A percentile compares a stretch with the other conserved stretches of the same genome.
phyloP scores from a whole-genome alignment of 2,797 vertebrate genomes.

The Argentina silus region DNA sequence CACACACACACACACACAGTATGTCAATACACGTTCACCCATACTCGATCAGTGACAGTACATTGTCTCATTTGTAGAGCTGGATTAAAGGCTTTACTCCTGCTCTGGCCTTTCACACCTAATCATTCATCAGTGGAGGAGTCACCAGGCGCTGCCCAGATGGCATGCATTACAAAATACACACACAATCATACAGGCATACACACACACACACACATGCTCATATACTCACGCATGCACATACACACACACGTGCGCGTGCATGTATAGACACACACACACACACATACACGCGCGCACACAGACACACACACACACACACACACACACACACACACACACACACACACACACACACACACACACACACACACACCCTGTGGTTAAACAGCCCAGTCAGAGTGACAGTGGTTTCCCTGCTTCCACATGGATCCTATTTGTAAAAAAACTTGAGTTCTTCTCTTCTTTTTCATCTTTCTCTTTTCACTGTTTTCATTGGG shows the following conservation, averaged over 20 bases:
- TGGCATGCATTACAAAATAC: conserved; percentile 61
- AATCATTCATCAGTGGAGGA: conserved; percentile 56
- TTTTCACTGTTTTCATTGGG: conserved; percentile 33
- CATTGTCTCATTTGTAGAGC: conserved; percentile 44
- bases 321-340: conserved; percentile 46
- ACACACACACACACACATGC: neutral
- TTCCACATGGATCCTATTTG: conserved; percentile 63
- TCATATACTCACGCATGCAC: conserved; percentile 17
- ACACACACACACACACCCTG: conserved; percentile 14
- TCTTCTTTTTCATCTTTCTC: conserved; percentile 46
- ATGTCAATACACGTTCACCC: conserved; percentile 35
- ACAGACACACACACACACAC: conserved; percentile 7
- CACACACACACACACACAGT: conserved; percentile 3
- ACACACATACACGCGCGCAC: neutral
- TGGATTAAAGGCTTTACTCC: conserved; percentile 30
- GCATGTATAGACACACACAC: conserved; percentile 10
- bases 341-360: conserved; percentile 15
- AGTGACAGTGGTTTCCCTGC: conserved; percentile 37
- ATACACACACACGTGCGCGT: conserved; percentile 10
- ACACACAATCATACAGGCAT: neutral
- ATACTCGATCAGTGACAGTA: neutral
- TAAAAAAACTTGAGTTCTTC: conserved; percentile 46
- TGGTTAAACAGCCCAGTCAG: conserved; percentile 53
- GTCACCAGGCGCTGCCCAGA: conserved; percentile 30
- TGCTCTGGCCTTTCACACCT: conserved; percentile 46